Evolutionary conservation across 92 coral and sea anemone genomes (phyloP), one percentile per base, ranked within the genome.

Genomic region (Metridium senile): DNA sequence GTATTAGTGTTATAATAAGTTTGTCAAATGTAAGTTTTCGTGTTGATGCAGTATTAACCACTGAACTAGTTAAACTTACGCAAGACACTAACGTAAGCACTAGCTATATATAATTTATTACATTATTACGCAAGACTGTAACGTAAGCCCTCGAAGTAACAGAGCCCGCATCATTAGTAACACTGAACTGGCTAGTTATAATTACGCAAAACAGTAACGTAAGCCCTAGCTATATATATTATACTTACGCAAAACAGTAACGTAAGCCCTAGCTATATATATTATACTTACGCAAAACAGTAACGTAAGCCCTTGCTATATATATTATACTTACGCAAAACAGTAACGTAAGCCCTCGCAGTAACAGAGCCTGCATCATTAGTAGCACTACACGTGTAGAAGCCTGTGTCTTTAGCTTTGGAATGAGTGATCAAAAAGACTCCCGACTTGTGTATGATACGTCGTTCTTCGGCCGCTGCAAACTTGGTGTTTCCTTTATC

Each of bases 321-420:
- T n/a, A n/a, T n/a, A n/a, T n/a, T n/a, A n/a, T n/a, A n/a, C n/a
- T n/a, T n/a, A n/a, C n/a, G n/a, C n/a, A n/a, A n/a, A n/a, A n/a
- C n/a, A n/a, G 93, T 91, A 46, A 91, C 87, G 39, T 63, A 74
- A 28, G 91, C 93, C 9, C 90, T 75, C 0, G 93, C 93, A 65
- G 86, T 85, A 1, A 89, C 80, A 1, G 87, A 81, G 23, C 97
- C 97, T 25, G 89, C 97, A 19, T 85, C 91, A 51, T 91, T 91
- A 1, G 49, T 18, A 47, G 97, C 97, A 26, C 62, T 79, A 75
- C 97, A 91, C 22, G 91, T 88, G 62, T 91, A 91, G 26, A 34
- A 67, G 46, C 97, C 97, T 74, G 69, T 82, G 51, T 91, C 97
- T 58, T 13, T 85, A 4, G 90, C 69, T 70, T 54, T 76, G 1